Evolutionary conservation across 2,113 vertebrate species (phyloP).

Genomic region (Oncorhynchus keta): DNA sequence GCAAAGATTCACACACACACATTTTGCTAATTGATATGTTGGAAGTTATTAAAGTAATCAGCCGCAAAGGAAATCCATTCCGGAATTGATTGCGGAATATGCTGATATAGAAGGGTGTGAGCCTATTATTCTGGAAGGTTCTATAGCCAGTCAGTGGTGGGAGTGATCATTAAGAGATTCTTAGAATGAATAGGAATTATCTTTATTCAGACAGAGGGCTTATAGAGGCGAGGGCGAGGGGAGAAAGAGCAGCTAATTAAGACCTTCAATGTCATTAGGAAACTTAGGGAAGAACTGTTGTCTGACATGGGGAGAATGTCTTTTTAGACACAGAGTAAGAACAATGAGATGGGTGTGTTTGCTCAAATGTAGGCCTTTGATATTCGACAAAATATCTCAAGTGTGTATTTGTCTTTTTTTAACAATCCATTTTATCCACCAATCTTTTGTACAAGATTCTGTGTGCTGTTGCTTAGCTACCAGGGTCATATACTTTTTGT

Average conservation of each 20-base stretch:
- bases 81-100: conserved; percentile 71
- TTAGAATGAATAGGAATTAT: conserved; percentile 67
- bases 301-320: background rate
- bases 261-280: conserved; percentile 43
- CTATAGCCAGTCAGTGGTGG: conserved; percentile 58
- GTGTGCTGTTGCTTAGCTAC: background rate
- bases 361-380: background rate
- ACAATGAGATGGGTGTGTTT: background rate
- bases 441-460: conserved; percentile 10
- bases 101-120: conserved; percentile 63
- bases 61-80: conserved; percentile 63
- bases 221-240: conserved; percentile 56
- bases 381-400: no score
- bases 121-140: conserved; percentile 57
- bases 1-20: conserved; percentile 45
- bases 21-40: conserved; percentile 65
- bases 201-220: conserved; percentile 59
- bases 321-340: background rate
- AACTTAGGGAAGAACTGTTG: conserved; percentile 2
- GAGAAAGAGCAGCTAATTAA: conserved; percentile 64
- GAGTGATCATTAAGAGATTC: conserved; percentile 68
- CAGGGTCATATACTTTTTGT: conserved; percentile 44
- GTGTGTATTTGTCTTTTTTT: background rate
- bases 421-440: conserved; percentile 15
- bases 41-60: conserved; percentile 69